Evolutionary conservation across 2,888 invertebrate species (phyloP).

Genomic region (Macrosiphum euphorbiae): DNA sequence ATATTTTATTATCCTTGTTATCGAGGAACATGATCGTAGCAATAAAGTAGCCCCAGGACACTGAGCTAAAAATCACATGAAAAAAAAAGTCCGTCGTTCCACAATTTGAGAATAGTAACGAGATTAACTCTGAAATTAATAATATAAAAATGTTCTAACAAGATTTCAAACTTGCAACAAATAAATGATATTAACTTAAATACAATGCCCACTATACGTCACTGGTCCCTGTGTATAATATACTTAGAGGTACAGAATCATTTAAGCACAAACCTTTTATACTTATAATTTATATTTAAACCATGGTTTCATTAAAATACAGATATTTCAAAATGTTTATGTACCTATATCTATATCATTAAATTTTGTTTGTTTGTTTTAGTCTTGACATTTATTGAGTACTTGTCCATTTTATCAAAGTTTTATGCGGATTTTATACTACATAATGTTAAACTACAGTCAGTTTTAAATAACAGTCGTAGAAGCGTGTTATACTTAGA

Average conservation of each 20-base stretch:
- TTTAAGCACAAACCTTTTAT: background rate
- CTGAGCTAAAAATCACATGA: background rate
- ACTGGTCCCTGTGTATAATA: background rate
- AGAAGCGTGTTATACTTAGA: background rate
- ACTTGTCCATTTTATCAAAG: background rate
- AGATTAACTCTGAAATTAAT: background rate
- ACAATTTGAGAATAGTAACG: background rate
- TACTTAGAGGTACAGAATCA: background rate
- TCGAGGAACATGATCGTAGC: background rate
- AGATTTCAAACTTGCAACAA: background rate
- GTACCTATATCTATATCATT: background rate
- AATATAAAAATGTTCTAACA: background rate
- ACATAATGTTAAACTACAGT: background rate
- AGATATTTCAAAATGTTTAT: background rate
- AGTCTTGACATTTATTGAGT: background rate
- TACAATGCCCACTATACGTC: background rate
- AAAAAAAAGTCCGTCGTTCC: background rate
- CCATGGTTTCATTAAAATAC: background rate
- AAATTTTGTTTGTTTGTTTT: background rate
- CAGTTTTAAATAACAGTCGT: background rate
- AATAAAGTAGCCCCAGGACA: background rate
- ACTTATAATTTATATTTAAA: background rate
- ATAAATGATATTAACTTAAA: background rate
- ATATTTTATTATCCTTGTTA: background rate
- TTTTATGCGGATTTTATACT: background rate